Evolutionary conservation across 2,797 vertebrate species (phyloP), one percentile per base, ranked within the genome.

Genomic region (Rhinophrynus dorsalis): DNA sequence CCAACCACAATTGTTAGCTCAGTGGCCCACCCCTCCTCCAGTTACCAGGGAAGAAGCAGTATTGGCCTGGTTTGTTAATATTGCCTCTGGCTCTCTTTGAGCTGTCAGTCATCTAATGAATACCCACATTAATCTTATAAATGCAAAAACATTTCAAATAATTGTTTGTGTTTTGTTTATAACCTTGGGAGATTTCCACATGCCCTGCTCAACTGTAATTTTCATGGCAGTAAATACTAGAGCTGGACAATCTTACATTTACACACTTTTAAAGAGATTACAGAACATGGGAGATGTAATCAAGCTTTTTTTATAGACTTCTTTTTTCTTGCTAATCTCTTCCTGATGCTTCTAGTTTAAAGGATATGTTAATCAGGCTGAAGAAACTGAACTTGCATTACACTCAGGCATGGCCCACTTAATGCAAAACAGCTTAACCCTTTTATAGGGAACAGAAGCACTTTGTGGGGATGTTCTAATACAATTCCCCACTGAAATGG

Each of bases 351-450:
- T 69, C 67, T 71, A 71, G 38, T 63, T 71, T 71, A 71, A 71
- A 71, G 51, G 68, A 71, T 71, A 71, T 64, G 68, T 71, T 71
- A 71, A 71, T 71, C 68, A 71, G 68, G 38, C 58, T 54, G 48
- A 37, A 40, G 60, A 71, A 71, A 71, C 29, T 27, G 68, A 63
- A 55, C 59, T 61, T 57, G 68, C 51, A 62, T 71, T 71, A 71
- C 59, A 32, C 68, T 71, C 32, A 40, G 48, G 59, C 68, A 38
- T 70, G 68, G 68, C 68, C 68, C 59, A 70, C 50, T 70, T 70
- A 63, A 32, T 33, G 21, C 38, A 52, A 55, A 44, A 32, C n/a
- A 13, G 40, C 5, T 70, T 70, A 70, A 70, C 67, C 57, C 67
- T 15, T 7, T 54, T 54, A 48, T n/a, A 33, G 30, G 30, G 30